A percentile compares a stretch with the other conserved stretches of the same genome.
These are phyloP conservation scores for Rhinatrema bivittatum DNA, from an alignment of 2,797 vertebrate genomes.

Conservation along the genomic window DNA sequence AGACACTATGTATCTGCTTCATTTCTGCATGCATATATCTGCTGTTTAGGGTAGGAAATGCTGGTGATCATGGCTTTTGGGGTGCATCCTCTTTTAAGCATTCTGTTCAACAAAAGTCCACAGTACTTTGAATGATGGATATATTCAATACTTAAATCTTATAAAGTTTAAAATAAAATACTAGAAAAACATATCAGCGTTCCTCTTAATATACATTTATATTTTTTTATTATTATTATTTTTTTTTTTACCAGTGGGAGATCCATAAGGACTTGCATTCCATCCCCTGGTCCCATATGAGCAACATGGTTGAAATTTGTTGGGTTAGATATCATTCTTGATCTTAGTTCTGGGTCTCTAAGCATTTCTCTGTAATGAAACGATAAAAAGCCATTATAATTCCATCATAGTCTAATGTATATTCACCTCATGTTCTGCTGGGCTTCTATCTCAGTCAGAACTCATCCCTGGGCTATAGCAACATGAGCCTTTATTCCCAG, in stretches of 20 bases:
- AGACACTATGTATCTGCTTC: slow-evolving; percentile 4
- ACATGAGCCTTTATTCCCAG: neutral
- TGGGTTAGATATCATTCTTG: slow-evolving; percentile 93
- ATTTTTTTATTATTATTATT: no score
- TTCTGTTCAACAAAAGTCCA: neutral
- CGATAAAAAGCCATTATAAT: neutral
- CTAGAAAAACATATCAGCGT: neutral
- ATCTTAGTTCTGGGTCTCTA: slow-evolving; percentile 84
- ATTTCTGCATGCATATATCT: neutral
- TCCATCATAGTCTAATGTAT: neutral
- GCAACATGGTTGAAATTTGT: slow-evolving; percentile 98
- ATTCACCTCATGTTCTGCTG: neutral
- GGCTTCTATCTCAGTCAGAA: fast-evolving
- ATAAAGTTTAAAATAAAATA: slow-evolving; percentile 13
- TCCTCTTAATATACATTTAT: slow-evolving; percentile 1
- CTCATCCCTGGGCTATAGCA: neutral
- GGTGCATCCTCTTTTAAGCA: slow-evolving; percentile 10
- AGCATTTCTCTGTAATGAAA: slow-evolving; percentile 80
- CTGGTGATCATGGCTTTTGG: slow-evolving; percentile 2
- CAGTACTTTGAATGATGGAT: neutral
- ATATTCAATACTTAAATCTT: neutral
- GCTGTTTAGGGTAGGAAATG: slow-evolving; percentile 10
- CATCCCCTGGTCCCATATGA: slow-evolving; percentile 97
- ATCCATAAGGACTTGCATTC: slow-evolving; percentile 97
- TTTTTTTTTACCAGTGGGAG: slow-evolving; percentile 82